Evolutionary conservation across 1,140 invertebrate genomes (phyloP), one percentile per base, ranked within the genome.

Genomic region (Leptoteleia sp.): DNA sequence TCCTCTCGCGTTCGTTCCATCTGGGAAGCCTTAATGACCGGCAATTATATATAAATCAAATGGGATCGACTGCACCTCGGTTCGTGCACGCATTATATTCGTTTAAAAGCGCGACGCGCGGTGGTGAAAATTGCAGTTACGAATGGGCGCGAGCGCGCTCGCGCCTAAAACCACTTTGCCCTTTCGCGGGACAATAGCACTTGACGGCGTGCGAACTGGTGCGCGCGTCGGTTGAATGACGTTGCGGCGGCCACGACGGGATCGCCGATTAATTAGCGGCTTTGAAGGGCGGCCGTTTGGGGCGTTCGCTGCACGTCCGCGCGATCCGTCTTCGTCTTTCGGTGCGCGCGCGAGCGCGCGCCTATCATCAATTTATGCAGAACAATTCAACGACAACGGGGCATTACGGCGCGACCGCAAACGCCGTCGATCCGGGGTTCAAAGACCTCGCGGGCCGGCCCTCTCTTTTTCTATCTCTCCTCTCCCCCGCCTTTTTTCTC

Each of bases 291-390:
- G 42, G 64, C 52, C 62, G 77, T 75, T 71, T 81, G 77, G 65
- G 67, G 71, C 70, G 78, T 42, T 19, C 42, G 73, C 35, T 47
- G 48, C 65, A 54, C 77, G 79, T 81, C 77, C 76, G 64, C 76
- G n/a, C 82, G 83, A 88, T 88, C 84, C 84, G 86, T 87, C 86
- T 87, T 85, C 83, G 83, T 87, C 85, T n/a, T 68, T 72, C 79
- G 80, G 64, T 84, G 83, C 80, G 82, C 86, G 79, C 42, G n/a
- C n/a, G n/a, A n/a, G 57, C 50, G 61, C 55, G 85, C 81, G 83
- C 84, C 82, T 84, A 87, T 88, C 86, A 88, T 88, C 85, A 88
- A 89, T 88, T 88, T 89, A 89, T 88, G 88, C 87, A 88, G 87
- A 89, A 88, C 87, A 86, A 89, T 89, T 87, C 86, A 88, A 88